Base-by-base conservation (phyloP, 2,888 invertebrate species). In the Melinaea marsaeus region DNA sequence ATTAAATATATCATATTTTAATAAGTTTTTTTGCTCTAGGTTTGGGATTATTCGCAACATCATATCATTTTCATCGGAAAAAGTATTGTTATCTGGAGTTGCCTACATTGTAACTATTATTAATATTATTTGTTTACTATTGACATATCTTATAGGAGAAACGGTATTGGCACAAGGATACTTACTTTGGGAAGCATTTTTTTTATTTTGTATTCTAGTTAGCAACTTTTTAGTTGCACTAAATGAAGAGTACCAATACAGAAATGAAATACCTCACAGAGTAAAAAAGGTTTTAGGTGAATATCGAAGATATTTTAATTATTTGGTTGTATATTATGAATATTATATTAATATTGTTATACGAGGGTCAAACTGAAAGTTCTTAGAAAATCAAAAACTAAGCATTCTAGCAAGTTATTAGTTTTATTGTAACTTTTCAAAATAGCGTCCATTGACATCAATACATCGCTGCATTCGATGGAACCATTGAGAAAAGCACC, bases 261-360 rank as follows among this genome's bases (percentile, higher is more conserved):
- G 83, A 71, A 87, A 92, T 75, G 93, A 93, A 85, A 90, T 93
- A 76, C 91, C 92, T 65, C 88, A 88, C 74, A 84, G 91, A 79
- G 85, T 89, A 60, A 79, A 74, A 51, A 88, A 90, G 77, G 90
- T 91, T 51, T 75, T 91, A 74, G 87, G 91, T 91, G 71, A 83
- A 84, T 79, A 42, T 42, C 35, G 55, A n/a, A 33, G 35, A 4
- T 35, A 42, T 60, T 57, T 7, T 35, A 58, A 35, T 45, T 42
- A 5, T 47, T 1, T 22, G 13, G 32, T 7, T 35, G 5, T 37
- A 13, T 32, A 54, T 45, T 47, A 42, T 13, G 11, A 22, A 35
- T 13, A 58, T 42, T 22, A 47, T 32, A 51, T 32, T 32, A 51
- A 2, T 11, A 32, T 9, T 48, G 42, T 61, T 34, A 54, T 71